Evolutionary conservation across 2,888 invertebrate species (phyloP).

Genomic region (Nephrotoma appendiculata): DNA sequence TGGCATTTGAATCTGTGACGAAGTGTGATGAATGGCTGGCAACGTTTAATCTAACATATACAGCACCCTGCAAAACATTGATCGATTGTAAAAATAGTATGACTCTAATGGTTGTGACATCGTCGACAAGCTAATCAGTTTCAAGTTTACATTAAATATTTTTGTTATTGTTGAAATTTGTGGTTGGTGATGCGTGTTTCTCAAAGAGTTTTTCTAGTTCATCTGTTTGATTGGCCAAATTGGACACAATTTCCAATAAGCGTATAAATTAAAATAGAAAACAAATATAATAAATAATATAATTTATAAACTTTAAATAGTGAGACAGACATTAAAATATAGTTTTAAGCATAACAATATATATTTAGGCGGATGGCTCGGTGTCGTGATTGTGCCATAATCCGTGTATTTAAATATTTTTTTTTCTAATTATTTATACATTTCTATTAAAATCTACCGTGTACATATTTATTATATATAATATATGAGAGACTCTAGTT

Average conservation of each 20-base stretch:
- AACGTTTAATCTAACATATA: constrained; percentile 61
- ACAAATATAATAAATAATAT: background rate
- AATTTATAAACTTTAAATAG: background rate
- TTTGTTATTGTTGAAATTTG: background rate
- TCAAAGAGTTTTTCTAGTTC: background rate
- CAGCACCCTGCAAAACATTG: constrained; percentile 51
- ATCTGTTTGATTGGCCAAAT: background rate
- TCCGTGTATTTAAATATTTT: background rate
- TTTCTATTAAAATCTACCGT: background rate
- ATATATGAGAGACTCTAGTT: background rate
- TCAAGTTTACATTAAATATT: background rate
- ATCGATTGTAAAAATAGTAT: constrained; percentile 74
- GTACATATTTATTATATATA: background rate
- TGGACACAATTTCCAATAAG: background rate
- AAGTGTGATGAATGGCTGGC: constrained; percentile 80
- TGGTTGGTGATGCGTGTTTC: background rate
- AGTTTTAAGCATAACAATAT: background rate
- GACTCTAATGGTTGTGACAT: constrained; percentile 4
- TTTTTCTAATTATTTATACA: background rate
- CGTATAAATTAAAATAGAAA: background rate
- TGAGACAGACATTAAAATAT: background rate
- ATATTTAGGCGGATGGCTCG: background rate
- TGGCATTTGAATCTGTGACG: constrained; percentile 73
- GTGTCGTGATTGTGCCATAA: background rate
- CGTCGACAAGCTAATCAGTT: background rate